These are phyloP conservation scores for Esperia sulphurella DNA, from an alignment of 2,888 invertebrate species.

Conservation along the genomic window DNA sequence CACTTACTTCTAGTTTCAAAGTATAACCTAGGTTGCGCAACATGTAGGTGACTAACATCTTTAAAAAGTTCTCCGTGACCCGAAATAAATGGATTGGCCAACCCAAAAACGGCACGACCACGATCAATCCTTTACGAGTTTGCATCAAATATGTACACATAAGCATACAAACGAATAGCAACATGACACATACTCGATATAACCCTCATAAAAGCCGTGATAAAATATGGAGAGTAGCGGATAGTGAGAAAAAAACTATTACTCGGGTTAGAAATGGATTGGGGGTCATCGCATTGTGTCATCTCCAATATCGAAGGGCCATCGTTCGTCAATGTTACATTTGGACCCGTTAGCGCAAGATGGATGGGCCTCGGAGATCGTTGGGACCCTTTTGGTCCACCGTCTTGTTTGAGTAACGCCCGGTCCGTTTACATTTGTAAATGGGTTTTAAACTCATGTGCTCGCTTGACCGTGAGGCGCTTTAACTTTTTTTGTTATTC, in stretches of 20 bases:
- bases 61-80: constrained; percentile 19
- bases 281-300: constrained; percentile 72
- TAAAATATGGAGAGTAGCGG: constrained; percentile 63
- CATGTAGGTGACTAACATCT: too few species aligned
- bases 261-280: constrained; percentile 56
- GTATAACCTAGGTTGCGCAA: too few species aligned
- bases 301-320: constrained; percentile 60
- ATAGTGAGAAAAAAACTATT: constrained; percentile 58
- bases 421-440: constrained; percentile 50
- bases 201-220: constrained; percentile 60
- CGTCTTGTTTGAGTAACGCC: constrained; percentile 31
- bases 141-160: constrained; percentile 63
- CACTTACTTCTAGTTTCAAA: too few species aligned
- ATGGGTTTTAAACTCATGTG: constrained; percentile 49
- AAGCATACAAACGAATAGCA: constrained; percentile 45
- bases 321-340: constrained; percentile 55
- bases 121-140: constrained; percentile 61
- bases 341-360: constrained; percentile 40
- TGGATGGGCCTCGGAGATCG: constrained; percentile 38
- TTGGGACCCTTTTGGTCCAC: constrained; percentile 6
- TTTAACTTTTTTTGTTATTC: constrained; percentile 17
- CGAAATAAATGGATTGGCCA: constrained; percentile 47
- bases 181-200: constrained; percentile 59
- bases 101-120: constrained; percentile 43
- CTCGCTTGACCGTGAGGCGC: constrained; percentile 16